phyloP scores from a whole-genome alignment of 2,797 vertebrate species.

The Phyllotis vaccarum region DNA sequence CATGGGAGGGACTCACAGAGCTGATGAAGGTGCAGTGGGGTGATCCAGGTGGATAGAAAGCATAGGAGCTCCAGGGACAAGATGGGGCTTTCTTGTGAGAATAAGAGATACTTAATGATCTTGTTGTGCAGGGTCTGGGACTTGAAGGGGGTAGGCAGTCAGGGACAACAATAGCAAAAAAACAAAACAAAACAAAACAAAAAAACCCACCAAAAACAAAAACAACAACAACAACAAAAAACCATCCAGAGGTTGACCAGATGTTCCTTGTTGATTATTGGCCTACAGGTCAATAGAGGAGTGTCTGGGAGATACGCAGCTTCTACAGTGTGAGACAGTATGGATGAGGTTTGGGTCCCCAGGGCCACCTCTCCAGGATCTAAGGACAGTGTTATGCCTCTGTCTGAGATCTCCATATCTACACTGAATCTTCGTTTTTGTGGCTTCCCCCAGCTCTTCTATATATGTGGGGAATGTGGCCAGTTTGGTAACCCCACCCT shows the following conservation, averaged over 20 bases:
- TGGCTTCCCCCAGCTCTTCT: background rate
- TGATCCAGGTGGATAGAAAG: background rate
- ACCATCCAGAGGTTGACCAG: background rate
- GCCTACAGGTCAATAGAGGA: background rate
- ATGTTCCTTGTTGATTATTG: background rate
- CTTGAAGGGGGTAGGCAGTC: background rate
- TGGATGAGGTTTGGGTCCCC: background rate
- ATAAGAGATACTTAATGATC: background rate
- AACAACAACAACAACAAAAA: background rate
- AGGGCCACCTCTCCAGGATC: background rate
- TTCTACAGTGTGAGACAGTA: background rate
- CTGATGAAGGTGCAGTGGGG: background rate
- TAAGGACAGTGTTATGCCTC: background rate
- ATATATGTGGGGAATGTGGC: background rate
- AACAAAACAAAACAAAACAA: too few relatives aligned
- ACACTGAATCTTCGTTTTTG: background rate
- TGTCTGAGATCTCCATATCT: background rate
- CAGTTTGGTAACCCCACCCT: too few relatives aligned
- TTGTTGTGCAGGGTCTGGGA: fast-evolving
- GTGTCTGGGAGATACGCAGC: fast-evolving
- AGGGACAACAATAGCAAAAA: background rate
- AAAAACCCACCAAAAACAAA: too few relatives aligned
- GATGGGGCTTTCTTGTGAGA: background rate
- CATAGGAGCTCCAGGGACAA: background rate
- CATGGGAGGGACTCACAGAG: background rate